Evolutionary conservation across 2,113 vertebrate species (phyloP).

Genomic region (Microcebus ravelobensis): DNA sequence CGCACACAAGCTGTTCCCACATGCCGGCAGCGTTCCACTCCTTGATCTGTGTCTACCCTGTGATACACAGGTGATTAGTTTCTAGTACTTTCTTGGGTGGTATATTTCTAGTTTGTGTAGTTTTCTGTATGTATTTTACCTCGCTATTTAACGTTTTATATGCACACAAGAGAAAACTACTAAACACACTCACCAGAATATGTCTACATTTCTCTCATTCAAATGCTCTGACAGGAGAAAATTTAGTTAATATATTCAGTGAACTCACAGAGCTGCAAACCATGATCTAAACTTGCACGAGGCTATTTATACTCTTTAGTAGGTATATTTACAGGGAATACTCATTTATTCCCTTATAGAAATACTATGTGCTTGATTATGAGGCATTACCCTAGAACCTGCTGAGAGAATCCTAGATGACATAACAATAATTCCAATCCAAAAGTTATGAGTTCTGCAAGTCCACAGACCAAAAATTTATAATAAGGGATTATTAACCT

Average conservation of each 20-base stretch:
- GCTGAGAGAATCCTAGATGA: not conserved
- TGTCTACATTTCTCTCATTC: not conserved
- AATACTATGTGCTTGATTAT: not conserved
- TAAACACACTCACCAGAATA: not conserved
- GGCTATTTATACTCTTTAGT: not conserved
- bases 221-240: not conserved
- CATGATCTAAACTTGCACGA: not conserved
- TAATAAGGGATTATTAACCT: not conserved
- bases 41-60: not conserved
- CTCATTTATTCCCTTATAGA: not conserved
- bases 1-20: not conserved
- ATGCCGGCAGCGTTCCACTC: not conserved
- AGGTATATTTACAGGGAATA: not conserved
- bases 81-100: not conserved
- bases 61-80: not conserved
- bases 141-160: not conserved
- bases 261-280: not conserved
- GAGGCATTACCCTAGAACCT: not conserved
- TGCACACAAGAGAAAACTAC: not conserved
- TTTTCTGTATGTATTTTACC: not conserved
- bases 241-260: not conserved
- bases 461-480: not conserved
- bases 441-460: not conserved
- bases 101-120: not conserved
- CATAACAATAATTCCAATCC: not conserved